Evolutionary conservation across 2,797 vertebrate genomes (phyloP), one percentile per base, ranked within the genome.

Genomic region (Stomatorhinus walkeri): DNA sequence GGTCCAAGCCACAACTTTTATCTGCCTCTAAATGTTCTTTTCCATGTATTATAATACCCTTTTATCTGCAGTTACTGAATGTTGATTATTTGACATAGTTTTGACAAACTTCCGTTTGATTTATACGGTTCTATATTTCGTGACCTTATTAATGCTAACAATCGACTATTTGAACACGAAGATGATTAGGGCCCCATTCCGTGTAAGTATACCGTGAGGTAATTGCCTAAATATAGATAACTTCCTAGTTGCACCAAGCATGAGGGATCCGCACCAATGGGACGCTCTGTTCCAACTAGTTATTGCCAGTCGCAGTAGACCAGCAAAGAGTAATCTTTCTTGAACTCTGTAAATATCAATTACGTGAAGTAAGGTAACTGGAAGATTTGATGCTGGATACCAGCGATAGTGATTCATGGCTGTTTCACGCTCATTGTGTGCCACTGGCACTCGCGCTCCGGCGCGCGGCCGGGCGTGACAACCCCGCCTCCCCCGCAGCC

Each of bases 1-100:
- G 59, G 91, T 93, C 93, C 94, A 93, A 93, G 89, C 51, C 24
- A 1, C 16, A 40, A 9, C 52, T 43, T 40, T 87, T 3, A 46
- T 81, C 76, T 81, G 40, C 5, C 2, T 14, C 32, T 76, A 19
- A 36, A 16, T 43, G 36, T 46, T 79, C 0, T 46, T 81, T 81
- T 43, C 68, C 40, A 4, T 81, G 40, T 46, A 46, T 46, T 36
- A 32, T 6, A 76, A 40, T 40, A 7, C 5, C 32, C 32, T 16
- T 76, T 76, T 40, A 76, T 76, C 68, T 40, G 9, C 9, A 36
- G 16, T 76, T 76, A 76, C 28, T 19, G 68, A 76, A 40, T 76
- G 32, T 40, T 36, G 64, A 5, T 72, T 28, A 14, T 28, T 68
- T 68, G 24, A 14, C 24, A 32, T 68, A 32, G 28, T 5, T 68